These are phyloP conservation scores for Mormyrus lacerda DNA, from an alignment of 2,113 vertebrate genomes.

Conservation along the genomic window DNA sequence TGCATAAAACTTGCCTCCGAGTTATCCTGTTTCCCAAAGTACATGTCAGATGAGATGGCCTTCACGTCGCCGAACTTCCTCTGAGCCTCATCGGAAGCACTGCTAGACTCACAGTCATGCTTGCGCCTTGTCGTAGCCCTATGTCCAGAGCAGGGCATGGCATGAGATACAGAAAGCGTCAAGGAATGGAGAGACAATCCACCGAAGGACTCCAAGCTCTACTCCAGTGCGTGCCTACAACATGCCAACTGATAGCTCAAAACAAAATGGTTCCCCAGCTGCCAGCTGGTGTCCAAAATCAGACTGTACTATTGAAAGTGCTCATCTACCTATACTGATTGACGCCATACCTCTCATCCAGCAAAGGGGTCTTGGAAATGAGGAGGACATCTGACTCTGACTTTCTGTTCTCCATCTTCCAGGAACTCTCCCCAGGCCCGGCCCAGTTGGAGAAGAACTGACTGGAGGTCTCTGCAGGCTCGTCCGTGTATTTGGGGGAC, in stretches of 20 bases:
- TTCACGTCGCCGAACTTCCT: slow-evolving; percentile 84
- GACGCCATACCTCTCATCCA: slow-evolving; percentile 69
- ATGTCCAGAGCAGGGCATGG: not conserved
- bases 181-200: not conserved
- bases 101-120: slow-evolving; percentile 50
- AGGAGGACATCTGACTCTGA: slow-evolving; percentile 61
- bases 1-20: slow-evolving; percentile 64
- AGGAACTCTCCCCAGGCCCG: slow-evolving; percentile 59
- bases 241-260: not conserved
- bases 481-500: slow-evolving; percentile 60
- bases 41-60: slow-evolving; percentile 96
- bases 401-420: slow-evolving; percentile 67
- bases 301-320: not conserved
- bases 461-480: slow-evolving; percentile 58
- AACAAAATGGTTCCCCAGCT: not conserved
- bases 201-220: not conserved
- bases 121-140: slow-evolving; percentile 73
- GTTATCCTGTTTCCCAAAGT: slow-evolving; percentile 81
- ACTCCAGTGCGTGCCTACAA: not conserved
- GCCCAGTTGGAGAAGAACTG: slow-evolving; percentile 70
- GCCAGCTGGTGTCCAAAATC: not conserved
- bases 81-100: slow-evolving; percentile 71
- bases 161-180: not conserved
- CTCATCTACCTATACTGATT: not conserved
- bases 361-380: slow-evolving; percentile 54